Conservation (phyloP, 92 coral and sea anemone genomes). For the Epizoanthus ramosus region DNA sequence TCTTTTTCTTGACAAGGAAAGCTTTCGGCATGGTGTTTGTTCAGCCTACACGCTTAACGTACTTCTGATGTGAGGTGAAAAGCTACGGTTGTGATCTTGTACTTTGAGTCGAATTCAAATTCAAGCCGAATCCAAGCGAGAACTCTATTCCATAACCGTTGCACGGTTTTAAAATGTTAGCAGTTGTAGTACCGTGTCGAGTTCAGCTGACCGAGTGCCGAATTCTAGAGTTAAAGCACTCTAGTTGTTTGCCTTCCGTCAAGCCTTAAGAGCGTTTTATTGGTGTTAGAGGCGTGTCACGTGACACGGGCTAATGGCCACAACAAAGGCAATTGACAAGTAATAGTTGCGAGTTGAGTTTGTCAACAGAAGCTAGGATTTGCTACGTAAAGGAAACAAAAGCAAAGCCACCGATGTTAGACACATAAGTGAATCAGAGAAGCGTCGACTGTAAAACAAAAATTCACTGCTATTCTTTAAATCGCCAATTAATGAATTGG, state of each 20-base stretch:
- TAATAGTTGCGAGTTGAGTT: conserved; percentile 1
- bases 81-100: too few species aligned
- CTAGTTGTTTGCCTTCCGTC: conserved; percentile 37
- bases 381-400: conserved; percentile 4
- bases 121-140: background rate
- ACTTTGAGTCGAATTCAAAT: too few species aligned
- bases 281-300: conserved; percentile 36
- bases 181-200: conserved; percentile 11
- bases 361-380: conserved; percentile 12
- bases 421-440: background rate
- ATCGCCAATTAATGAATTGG: background rate
- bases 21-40: conserved; percentile 74
- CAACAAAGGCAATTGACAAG: conserved; percentile 18
- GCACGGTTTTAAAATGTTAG: conserved; percentile 35
- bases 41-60: conserved; percentile 1
- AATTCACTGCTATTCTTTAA: background rate
- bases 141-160: background rate
- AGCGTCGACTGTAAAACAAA: background rate
- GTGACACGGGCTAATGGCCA: conserved; percentile 25
- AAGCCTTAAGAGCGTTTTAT: conserved; percentile 35
- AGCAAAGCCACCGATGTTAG: background rate
- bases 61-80: background rate
- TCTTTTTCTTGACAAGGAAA: conserved; percentile 83
- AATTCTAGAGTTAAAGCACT: conserved; percentile 39
- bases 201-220: conserved; percentile 22